Percentiles rank a stretch among this genome's conserved stretches.
Conservation (phyloP, 2,113 vertebrate species). For the Hiodon alosoides region DNA sequence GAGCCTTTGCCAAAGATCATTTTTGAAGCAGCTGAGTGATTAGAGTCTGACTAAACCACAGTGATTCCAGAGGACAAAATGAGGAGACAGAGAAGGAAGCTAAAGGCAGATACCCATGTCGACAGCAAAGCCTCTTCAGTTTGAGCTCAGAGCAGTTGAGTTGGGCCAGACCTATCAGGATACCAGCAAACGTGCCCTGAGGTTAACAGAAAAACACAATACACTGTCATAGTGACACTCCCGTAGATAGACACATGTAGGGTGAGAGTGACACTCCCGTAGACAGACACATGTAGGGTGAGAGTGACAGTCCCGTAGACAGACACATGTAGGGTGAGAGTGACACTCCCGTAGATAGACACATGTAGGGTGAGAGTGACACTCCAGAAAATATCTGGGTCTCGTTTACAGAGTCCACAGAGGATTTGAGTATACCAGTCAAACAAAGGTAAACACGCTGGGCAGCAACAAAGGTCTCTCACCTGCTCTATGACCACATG, state of each 20-base stretch:
- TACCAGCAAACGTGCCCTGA: slow-evolving; percentile 85
- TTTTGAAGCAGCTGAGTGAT: too few relatives aligned
- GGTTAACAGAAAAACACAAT: slow-evolving; percentile 16
- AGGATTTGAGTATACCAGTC: neutral
- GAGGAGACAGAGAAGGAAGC: neutral
- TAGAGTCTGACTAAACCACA: too few relatives aligned
- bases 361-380: too few relatives aligned
- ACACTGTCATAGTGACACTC: neutral
- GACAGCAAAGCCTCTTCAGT: slow-evolving; percentile 82
- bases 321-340: too few relatives aligned
- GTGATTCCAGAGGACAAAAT: neutral
- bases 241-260: neutral
- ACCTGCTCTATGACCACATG: slow-evolving; percentile 85
- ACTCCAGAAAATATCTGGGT: too few relatives aligned
- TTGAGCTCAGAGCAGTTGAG: slow-evolving; percentile 88
- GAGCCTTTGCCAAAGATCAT: too few relatives aligned
- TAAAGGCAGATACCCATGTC: slow-evolving; percentile 69
- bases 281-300: neutral
- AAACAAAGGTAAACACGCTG: too few relatives aligned
- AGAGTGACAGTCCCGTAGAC: neutral
- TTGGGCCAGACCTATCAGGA: slow-evolving; percentile 85
- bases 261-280: too few relatives aligned
- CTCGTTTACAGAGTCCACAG: too few relatives aligned
- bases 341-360: too few relatives aligned
- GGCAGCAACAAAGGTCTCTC: slow-evolving; percentile 28